Conservation (phyloP, 2,797 vertebrate species). For the Otolemur crassicaudatus region DNA sequence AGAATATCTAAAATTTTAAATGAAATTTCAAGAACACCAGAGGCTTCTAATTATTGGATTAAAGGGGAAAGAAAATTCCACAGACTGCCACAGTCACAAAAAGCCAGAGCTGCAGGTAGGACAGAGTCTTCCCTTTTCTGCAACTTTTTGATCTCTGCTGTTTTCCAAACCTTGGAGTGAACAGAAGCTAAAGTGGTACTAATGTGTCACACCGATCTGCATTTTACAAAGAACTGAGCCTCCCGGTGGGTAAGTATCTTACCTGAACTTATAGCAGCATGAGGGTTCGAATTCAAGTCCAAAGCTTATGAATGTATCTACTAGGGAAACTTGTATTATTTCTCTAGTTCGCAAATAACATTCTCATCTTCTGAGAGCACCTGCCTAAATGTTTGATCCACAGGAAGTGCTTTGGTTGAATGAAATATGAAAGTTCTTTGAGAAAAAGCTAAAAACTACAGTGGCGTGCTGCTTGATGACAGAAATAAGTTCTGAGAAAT, state of each 20-base stretch:
- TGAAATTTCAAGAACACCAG: not conserved
- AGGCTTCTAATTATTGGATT: not conserved
- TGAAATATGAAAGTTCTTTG: not conserved
- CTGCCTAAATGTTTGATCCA: not conserved
- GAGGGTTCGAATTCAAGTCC: not conserved
- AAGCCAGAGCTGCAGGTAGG: not conserved
- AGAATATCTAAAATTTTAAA: not conserved
- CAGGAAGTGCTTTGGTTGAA: not conserved
- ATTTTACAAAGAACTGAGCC: not conserved
- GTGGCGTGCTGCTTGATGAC: not conserved
- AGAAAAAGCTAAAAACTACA: constrained; percentile 45
- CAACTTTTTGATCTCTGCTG: not conserved
- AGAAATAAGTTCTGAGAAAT: not conserved
- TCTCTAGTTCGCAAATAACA: not conserved
- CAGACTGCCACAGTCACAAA: not conserved
- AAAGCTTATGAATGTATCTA: not conserved
- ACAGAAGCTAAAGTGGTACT: not conserved
- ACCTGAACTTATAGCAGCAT: not conserved
- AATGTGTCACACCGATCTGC: not conserved
- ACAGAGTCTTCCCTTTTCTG: not conserved
- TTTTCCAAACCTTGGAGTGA: not conserved
- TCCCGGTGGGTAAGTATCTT: not conserved
- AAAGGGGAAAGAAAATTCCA: not conserved
- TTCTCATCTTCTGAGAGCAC: not conserved
- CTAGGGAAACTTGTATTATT: not conserved